Percentiles rank a stretch among this genome's conserved stretches.
phyloP scores from a whole-genome alignment of 2,797 vertebrate species.

The Gouania willdenowi region DNA sequence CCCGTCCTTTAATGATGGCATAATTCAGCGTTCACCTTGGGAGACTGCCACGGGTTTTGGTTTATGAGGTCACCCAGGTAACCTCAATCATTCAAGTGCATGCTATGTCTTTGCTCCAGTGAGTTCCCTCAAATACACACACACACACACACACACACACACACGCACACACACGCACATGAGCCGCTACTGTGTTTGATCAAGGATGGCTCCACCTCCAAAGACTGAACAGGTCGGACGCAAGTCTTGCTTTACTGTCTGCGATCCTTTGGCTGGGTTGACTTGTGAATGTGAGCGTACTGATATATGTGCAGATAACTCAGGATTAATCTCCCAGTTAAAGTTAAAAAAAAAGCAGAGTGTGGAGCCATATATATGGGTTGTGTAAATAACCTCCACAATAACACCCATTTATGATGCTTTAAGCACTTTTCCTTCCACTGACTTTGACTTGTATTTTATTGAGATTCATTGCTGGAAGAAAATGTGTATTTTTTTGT shows the following conservation, averaged over 20 bases:
- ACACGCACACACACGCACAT: constrained; percentile 20
- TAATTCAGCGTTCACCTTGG: constrained; percentile 85
- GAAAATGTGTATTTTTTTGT: too few species aligned
- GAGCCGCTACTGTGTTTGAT: constrained; percentile 41
- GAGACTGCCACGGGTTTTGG: constrained; percentile 81
- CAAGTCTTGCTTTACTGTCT: constrained; percentile 47
- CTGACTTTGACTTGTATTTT: too few species aligned
- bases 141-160: constrained; percentile 2
- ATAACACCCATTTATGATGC: constrained; percentile 9
- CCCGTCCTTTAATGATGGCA: constrained; percentile 84
- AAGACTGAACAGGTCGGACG: constrained; percentile 50
- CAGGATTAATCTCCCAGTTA: constrained; percentile 36
- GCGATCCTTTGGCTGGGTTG: constrained; percentile 38
- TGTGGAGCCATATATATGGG: constrained; percentile 19
- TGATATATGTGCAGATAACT: constrained; percentile 52
- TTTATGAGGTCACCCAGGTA: constrained; percentile 82
- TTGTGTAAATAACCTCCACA: constrained; percentile 8
- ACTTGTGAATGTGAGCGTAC: constrained; percentile 31
- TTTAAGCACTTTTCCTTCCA: neutral
- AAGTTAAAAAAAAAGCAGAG: constrained; percentile 23
- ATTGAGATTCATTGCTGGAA: neutral
- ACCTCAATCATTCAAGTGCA: constrained; percentile 85
- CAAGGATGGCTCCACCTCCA: constrained; percentile 30
- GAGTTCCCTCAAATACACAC: constrained; percentile 63
- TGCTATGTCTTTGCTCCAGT: constrained; percentile 78